Conservation (phyloP, 2,888 invertebrate genomes). For the Cataglyphis altisquamis region DNA sequence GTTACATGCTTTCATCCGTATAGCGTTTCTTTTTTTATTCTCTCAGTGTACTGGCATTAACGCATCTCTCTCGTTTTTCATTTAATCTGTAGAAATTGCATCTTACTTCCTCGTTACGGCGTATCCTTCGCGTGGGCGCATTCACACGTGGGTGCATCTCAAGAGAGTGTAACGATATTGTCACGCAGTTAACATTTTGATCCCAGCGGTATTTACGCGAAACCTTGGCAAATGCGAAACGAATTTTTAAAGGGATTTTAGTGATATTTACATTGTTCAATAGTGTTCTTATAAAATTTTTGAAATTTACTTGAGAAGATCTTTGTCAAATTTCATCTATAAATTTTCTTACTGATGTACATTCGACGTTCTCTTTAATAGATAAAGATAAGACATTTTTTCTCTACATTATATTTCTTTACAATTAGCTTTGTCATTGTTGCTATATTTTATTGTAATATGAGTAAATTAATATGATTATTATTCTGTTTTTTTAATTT, state of each 20-base stretch:
- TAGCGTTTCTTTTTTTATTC: slow-evolving; percentile 16
- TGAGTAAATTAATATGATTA: too few relatives aligned
- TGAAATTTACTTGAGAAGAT: background rate
- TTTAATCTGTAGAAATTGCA: slow-evolving; percentile 58
- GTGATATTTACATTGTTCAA: background rate
- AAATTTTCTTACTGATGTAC: background rate
- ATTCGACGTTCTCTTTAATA: too few relatives aligned
- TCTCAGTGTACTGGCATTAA: slow-evolving; percentile 41
- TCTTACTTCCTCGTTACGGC: slow-evolving; percentile 40
- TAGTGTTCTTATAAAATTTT: background rate
- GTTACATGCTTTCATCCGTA: slow-evolving; percentile 50
- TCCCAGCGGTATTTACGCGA: slow-evolving; percentile 65
- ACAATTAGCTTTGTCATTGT: too few relatives aligned
- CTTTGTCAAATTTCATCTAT: background rate
- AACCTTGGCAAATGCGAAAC: slow-evolving; percentile 38
- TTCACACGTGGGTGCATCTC: slow-evolving; percentile 68
- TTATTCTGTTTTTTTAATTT: too few relatives aligned
- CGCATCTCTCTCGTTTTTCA: slow-evolving; percentile 51
- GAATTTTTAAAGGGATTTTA: slow-evolving; percentile 3
- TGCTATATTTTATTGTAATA: too few relatives aligned
- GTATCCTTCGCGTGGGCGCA: slow-evolving; percentile 50
- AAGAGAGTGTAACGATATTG: slow-evolving; percentile 69
- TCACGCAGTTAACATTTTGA: slow-evolving; percentile 75
- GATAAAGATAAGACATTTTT: too few relatives aligned
- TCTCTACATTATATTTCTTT: too few relatives aligned